These are phyloP conservation scores for Microtus ochrogaster DNA, from an alignment of 2,113 vertebrate species.

Conservation along the genomic window DNA sequence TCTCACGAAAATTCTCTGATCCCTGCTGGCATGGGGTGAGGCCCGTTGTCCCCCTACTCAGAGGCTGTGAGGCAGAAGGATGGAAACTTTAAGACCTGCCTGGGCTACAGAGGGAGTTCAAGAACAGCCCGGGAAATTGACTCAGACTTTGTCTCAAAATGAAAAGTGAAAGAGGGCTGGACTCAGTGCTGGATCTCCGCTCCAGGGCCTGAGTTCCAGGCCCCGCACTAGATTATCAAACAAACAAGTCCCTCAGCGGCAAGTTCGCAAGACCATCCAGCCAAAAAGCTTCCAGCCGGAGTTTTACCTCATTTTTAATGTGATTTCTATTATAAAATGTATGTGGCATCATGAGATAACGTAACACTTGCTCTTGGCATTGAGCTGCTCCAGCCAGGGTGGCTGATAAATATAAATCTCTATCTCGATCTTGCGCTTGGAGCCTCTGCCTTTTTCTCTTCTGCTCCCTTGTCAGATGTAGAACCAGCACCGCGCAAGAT, in stretches of 20 bases:
- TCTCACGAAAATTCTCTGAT: rapidly evolving
- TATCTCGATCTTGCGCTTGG: too few species aligned
- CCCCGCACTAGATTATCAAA: neutral
- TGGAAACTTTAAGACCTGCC: neutral
- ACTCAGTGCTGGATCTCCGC: neutral
- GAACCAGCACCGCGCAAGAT: too few species aligned
- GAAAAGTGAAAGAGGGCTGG: neutral
- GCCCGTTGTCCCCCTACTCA: neutral
- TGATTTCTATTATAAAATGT: neutral
- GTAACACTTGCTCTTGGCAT: too few species aligned
- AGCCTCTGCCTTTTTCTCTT: rapidly evolving
- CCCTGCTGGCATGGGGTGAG: neutral
- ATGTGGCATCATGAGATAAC: neutral
- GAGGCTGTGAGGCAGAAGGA: neutral
- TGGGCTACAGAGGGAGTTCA: neutral
- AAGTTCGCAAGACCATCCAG: too few species aligned
- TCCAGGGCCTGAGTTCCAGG: neutral
- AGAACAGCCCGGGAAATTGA: neutral
- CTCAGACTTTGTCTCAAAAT: neutral
- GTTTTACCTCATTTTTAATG: neutral
- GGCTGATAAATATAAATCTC: neutral
- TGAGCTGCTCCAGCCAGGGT: too few species aligned
- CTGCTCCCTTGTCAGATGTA: too few species aligned
- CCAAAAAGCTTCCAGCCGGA: neutral
- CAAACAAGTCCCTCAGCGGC: neutral